Percentiles rank a stretch among this genome's conserved stretches.
Conservation (phyloP, 2,797 vertebrate genomes). For the Enteromius treurensis region DNA sequence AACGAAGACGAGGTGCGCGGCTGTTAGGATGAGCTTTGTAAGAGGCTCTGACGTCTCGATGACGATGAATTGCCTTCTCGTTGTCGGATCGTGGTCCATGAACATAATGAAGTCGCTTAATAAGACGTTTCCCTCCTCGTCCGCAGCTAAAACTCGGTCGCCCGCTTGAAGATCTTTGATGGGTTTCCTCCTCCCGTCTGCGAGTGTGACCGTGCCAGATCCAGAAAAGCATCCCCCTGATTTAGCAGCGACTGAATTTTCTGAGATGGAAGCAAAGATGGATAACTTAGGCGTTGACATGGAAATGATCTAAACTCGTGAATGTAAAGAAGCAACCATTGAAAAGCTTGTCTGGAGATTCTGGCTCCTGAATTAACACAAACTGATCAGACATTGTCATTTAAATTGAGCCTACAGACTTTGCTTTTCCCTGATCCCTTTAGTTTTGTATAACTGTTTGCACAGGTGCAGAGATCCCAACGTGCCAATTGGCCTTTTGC, state of each 20-base stretch:
- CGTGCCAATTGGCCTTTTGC: conserved; percentile 76
- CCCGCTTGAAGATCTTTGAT: conserved; percentile 81
- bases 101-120: conserved; percentile 87
- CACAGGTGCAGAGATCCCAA: conserved; percentile 78
- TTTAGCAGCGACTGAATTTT: conserved; percentile 88
- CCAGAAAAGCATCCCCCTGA: conserved; percentile 88
- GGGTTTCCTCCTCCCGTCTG: conserved; percentile 80
- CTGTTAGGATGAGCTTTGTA: conserved; percentile 79
- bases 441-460: conserved; percentile 72
- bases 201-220: conserved; percentile 76
- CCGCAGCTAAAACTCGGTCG: conserved; percentile 81
- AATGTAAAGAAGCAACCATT: not conserved
- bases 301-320: conserved; percentile 28
- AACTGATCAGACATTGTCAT: conserved; percentile 48
- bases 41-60: conserved; percentile 81
- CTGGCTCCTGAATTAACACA: conserved; percentile 35
- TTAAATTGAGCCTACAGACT: conserved; percentile 40
- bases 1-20: conserved; percentile 85
- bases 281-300: not conserved
- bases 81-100: conserved; percentile 79
- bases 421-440: conserved; percentile 30
- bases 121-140: conserved; percentile 76
- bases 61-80: conserved; percentile 78
- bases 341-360: not conserved
- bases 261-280: conserved; percentile 61